phyloP scores from a whole-genome alignment of 2,888 invertebrate genomes.

The Chloroclystis v-ata region DNA sequence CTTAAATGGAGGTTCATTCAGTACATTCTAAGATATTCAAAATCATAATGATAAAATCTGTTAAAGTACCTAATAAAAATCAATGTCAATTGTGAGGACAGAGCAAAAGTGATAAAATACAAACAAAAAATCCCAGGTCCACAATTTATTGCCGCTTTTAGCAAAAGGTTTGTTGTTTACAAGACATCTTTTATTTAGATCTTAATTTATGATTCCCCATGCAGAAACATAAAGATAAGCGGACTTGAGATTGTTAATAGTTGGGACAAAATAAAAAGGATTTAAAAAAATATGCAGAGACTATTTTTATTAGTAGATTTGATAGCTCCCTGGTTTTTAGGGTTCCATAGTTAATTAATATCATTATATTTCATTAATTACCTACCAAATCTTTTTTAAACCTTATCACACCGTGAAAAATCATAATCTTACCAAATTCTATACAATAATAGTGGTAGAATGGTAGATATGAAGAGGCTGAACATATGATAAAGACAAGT shows the following conservation, averaged over 20 bases:
- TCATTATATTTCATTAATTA: no score
- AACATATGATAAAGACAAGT: no score
- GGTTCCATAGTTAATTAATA: no score
- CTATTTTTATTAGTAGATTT: background rate
- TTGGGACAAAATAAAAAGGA: slow-evolving; percentile 19
- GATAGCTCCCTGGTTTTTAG: background rate
- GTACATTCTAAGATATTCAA: no score
- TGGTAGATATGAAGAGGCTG: no score
- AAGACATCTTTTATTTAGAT: slow-evolving; percentile 72
- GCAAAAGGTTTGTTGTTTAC: slow-evolving; percentile 74
- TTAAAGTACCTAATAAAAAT: slow-evolving; percentile 34
- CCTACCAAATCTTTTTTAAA: no score
- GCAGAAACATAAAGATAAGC: slow-evolving; percentile 61
- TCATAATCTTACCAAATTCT: no score
- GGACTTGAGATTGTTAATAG: slow-evolving; percentile 44
- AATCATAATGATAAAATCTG: slow-evolving; percentile 34
- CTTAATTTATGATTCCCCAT: slow-evolving; percentile 68
- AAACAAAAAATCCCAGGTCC: slow-evolving; percentile 42
- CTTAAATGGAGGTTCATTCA: no score
- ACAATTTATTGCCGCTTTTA: slow-evolving; percentile 71
- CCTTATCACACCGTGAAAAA: no score
- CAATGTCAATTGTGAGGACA: slow-evolving; percentile 36
- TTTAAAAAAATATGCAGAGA: slow-evolving; percentile 1
- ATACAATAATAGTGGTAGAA: no score
- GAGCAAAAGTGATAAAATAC: slow-evolving; percentile 46